Evolutionary conservation across 1,140 invertebrate genomes (phyloP).

Genomic region (Pectinophora gossypiella): DNA sequence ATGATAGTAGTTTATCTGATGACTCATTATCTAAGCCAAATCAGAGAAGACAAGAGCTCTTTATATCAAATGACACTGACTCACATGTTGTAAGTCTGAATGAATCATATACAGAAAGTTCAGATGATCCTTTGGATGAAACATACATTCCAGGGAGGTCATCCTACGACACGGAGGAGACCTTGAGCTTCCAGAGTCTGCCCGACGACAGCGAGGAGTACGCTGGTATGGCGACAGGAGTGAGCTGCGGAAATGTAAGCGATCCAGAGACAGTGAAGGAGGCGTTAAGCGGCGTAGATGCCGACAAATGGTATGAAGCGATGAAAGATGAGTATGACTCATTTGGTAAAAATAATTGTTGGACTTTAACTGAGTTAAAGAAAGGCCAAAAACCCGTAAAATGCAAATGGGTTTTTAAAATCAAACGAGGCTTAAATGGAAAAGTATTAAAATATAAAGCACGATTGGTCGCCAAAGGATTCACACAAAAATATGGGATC

Average conservation of each 20-base stretch:
- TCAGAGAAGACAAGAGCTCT: neutral
- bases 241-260: neutral
- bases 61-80: neutral
- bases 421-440: slow-evolving; percentile 23
- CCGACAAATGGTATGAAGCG: slow-evolving; percentile 31
- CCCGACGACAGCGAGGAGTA: neutral
- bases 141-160: neutral
- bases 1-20: neutral
- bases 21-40: neutral
- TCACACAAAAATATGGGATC: slow-evolving; percentile 32
- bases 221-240: neutral
- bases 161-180: neutral
- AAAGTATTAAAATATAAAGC: slow-evolving; percentile 45
- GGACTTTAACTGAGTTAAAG: slow-evolving; percentile 23
- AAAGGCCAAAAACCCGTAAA: slow-evolving; percentile 24
- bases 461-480: slow-evolving; percentile 52
- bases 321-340: slow-evolving; percentile 35
- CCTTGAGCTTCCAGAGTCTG: neutral
- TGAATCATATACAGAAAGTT: no score
- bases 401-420: slow-evolving; percentile 46
- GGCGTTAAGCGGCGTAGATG: neutral
- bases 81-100: no score
- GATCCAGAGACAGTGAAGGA: neutral
- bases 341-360: slow-evolving; percentile 32
- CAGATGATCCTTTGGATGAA: neutral